Evolutionary conservation across 1,140 invertebrate genomes (phyloP).

Genomic region (Drosophila murphyi): DNA sequence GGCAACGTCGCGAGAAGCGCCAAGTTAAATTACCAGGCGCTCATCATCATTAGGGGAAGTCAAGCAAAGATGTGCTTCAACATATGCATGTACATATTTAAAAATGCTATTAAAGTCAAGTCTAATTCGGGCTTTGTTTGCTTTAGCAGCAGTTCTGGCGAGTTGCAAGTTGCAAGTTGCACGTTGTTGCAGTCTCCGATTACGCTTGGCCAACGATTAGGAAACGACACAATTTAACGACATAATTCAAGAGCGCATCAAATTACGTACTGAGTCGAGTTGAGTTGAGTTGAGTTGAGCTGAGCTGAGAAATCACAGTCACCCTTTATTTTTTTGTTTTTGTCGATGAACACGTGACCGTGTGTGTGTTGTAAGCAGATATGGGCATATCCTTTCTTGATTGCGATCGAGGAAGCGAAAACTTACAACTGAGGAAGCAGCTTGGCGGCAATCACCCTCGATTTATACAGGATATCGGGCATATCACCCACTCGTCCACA

Average conservation of each 20-base stretch:
- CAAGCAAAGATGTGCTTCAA: not conserved
- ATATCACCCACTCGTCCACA: slow-evolving; percentile 57
- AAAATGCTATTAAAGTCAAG: slow-evolving; percentile 52
- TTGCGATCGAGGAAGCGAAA: slow-evolving; percentile 80
- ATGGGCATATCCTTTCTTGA: slow-evolving; percentile 77
- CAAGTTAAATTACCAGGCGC: slow-evolving; percentile 56
- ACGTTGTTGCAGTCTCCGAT: slow-evolving; percentile 53
- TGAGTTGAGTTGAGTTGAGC: not conserved
- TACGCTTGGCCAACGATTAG: slow-evolving; percentile 72
- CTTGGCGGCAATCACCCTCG: slow-evolving; percentile 7
- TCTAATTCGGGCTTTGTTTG: slow-evolving; percentile 58
- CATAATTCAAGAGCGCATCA: slow-evolving; percentile 82
- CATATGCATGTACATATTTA: not conserved
- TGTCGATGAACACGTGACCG: slow-evolving; percentile 35
- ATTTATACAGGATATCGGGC: slow-evolving; percentile 66
- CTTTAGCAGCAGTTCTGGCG: slow-evolving; percentile 36
- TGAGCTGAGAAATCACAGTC: slow-evolving; percentile 38
- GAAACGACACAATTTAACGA: slow-evolving; percentile 83
- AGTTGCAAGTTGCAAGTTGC: slow-evolving; percentile 6
- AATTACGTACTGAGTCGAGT: slow-evolving; percentile 51
- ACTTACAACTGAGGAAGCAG: slow-evolving; percentile 80
- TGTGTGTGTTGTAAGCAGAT: slow-evolving; percentile 69
- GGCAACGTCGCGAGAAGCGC: slow-evolving; percentile 30
- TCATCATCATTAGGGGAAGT: slow-evolving; percentile 73
- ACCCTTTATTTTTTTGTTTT: slow-evolving; percentile 55